phyloP scores from a whole-genome alignment of 2,888 invertebrate genomes.

The Chloromyia formosa region DNA sequence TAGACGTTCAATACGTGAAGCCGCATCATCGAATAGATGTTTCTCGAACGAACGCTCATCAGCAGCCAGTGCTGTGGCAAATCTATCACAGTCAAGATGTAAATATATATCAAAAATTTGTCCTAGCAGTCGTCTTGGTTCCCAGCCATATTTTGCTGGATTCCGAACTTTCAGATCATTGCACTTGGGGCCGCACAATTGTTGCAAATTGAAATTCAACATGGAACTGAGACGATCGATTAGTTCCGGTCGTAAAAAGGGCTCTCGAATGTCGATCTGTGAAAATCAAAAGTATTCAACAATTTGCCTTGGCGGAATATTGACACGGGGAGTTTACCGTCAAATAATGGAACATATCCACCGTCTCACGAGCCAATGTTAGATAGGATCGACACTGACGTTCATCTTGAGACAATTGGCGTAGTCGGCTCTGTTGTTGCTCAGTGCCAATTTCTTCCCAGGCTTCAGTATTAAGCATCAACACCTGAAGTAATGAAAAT shows the following conservation, averaged over 20 bases:
- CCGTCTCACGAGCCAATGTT: conserved; percentile 92
- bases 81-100: conserved; percentile 91
- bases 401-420: conserved; percentile 85
- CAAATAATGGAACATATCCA: conserved; percentile 97
- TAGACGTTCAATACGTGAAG: conserved; percentile 80
- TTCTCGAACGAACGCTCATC: conserved; percentile 97
- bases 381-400: conserved; percentile 89
- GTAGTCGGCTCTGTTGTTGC: conserved; percentile 76
- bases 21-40: conserved; percentile 91
- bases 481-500: conserved; percentile 53
- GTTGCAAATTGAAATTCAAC: conserved; percentile 97
- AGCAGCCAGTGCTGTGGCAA: conserved; percentile 90
- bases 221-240: conserved; percentile 95
- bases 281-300: conserved; percentile 11
- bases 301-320: neutral
- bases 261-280: conserved; percentile 85
- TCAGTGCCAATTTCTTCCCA: conserved; percentile 75
- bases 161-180: conserved; percentile 91
- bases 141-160: conserved; percentile 97
- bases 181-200: conserved; percentile 95
- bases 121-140: conserved; percentile 88
- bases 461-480: conserved; percentile 74
- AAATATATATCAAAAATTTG: conserved; percentile 97
- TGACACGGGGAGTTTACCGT: conserved; percentile 66
- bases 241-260: conserved; percentile 92